These are phyloP conservation scores for Microctenopoma steveboyesi DNA, from an alignment of 2,797 vertebrate genomes.

Conservation along the genomic window DNA sequence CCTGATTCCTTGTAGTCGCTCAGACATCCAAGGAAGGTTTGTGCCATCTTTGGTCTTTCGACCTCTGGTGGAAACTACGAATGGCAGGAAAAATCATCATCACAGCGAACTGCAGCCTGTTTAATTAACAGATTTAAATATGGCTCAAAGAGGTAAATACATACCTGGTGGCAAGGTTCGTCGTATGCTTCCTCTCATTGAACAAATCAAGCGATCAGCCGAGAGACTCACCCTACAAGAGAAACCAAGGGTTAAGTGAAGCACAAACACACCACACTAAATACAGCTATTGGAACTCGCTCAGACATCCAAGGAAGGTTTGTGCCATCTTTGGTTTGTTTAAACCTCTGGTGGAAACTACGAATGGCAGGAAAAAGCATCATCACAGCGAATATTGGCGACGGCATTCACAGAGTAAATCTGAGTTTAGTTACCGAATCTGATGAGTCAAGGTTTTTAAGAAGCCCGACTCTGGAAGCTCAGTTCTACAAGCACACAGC, in stretches of 20 bases:
- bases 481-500: no score
- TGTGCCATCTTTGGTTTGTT: conserved; percentile 79
- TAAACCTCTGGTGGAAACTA: conserved; percentile 92
- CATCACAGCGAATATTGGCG: conserved; percentile 69
- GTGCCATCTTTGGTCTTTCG: conserved; percentile 80
- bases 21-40: conserved; percentile 88
- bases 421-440: no score
- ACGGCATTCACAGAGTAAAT: not conserved
- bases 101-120: conserved; percentile 48
- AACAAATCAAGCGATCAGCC: no score
- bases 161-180: not conserved
- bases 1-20: conserved; percentile 72
- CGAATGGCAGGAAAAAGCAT: conserved; percentile 88
- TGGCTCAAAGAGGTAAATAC: not conserved
- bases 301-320: conserved; percentile 89
- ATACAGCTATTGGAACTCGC: conserved; percentile 67
- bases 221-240: not conserved
- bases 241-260: not conserved
- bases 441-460: no score
- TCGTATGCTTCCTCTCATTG: not conserved
- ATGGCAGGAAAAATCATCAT: conserved; percentile 85
- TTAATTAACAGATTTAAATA: not conserved
- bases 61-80: conserved; percentile 95
- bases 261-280: not conserved
- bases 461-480: no score